Evolutionary conservation across 2,113 vertebrate genomes (phyloP).

Genomic region (Gymnarchus niloticus): DNA sequence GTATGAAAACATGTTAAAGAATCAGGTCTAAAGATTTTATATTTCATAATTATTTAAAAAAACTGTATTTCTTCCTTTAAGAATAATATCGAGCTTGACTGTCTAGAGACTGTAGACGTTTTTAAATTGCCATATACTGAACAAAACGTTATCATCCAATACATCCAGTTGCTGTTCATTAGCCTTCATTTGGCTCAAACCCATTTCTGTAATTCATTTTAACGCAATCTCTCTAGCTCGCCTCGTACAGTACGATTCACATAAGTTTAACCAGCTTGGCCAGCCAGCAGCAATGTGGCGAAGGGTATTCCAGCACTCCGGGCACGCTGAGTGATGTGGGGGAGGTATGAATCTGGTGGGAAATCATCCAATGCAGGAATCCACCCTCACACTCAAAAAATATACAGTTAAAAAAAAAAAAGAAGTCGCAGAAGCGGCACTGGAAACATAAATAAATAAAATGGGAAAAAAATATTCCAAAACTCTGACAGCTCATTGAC

Average conservation of each 20-base stretch:
- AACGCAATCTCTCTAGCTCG: background rate
- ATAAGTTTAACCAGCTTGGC: background rate
- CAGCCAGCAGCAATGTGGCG: background rate
- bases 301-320: background rate
- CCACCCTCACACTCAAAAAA: background rate
- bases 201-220: background rate
- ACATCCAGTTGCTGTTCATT: background rate
- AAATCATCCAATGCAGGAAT: background rate
- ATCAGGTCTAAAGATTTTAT: background rate
- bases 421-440: background rate
- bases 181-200: background rate
- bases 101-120: background rate
- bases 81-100: background rate
- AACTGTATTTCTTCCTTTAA: background rate
- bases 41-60: background rate
- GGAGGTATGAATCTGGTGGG: background rate
- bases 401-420: background rate
- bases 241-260: background rate
- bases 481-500: background rate
- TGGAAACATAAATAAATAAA: background rate
- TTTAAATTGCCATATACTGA: background rate
- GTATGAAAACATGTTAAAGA: background rate
- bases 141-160: no score
- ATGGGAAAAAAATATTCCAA: background rate
- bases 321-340: background rate